phyloP scores from a whole-genome alignment of 1,140 invertebrate genomes.

The Caerostris darwini region DNA sequence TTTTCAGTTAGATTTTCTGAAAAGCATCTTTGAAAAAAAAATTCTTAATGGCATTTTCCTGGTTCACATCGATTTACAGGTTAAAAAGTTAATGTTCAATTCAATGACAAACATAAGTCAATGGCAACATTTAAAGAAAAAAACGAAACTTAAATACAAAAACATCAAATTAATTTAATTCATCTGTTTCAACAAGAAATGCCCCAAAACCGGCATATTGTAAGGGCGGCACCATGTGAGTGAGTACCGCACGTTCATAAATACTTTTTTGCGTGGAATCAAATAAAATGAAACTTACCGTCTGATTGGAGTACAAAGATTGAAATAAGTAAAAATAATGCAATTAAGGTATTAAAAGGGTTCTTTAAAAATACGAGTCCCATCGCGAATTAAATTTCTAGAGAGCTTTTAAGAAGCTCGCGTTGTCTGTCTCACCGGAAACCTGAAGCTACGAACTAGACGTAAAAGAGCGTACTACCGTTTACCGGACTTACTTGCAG shows the following conservation, averaged over 20 bases:
- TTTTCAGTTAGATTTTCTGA: too few species aligned
- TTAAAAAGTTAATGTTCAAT: too few species aligned
- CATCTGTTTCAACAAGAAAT: too few species aligned
- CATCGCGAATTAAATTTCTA: conserved; percentile 17
- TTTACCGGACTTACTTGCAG: conserved; percentile 51
- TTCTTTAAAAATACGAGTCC: conserved; percentile 45
- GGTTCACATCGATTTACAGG: too few species aligned
- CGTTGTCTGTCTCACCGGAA: background rate
- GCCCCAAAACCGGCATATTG: background rate
- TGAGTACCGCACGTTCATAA: background rate
- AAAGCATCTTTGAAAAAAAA: too few species aligned
- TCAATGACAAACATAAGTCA: too few species aligned
- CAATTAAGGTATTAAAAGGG: background rate
- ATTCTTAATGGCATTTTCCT: too few species aligned
- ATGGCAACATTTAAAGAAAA: too few species aligned
- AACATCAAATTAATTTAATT: too few species aligned
- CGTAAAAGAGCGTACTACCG: conserved; percentile 65
- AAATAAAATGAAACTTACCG: conserved; percentile 41
- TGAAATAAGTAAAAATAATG: conserved; percentile 27
- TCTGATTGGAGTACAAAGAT: background rate
- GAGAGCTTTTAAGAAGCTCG: conserved; percentile 52
- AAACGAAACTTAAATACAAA: too few species aligned
- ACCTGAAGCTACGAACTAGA: background rate
- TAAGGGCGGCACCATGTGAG: conserved; percentile 55
- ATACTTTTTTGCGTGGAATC: background rate